These are phyloP conservation scores for Andrena flavipes DNA, from an alignment of 2,888 invertebrate genomes.

Conservation along the genomic window DNA sequence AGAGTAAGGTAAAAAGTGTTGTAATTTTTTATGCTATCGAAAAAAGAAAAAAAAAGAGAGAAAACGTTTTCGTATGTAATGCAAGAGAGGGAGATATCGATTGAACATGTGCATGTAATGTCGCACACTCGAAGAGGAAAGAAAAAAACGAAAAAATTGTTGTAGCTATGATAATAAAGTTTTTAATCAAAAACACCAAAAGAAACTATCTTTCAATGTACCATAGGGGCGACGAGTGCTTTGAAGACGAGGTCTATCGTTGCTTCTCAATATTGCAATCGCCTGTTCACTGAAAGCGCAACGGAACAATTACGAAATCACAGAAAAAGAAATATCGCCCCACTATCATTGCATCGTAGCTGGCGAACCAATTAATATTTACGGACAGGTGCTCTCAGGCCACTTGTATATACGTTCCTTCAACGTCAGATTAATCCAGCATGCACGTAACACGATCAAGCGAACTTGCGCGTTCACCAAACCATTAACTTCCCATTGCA, in stretches of 20 bases:
- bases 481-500: background rate
- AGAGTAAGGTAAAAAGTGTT: slow-evolving; percentile 30
- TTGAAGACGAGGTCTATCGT: slow-evolving; percentile 4
- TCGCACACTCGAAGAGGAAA: slow-evolving; percentile 15
- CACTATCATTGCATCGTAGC: slow-evolving; percentile 41
- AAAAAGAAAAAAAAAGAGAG: background rate
- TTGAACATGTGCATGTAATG: slow-evolving; percentile 47
- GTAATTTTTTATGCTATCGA: slow-evolving; percentile 50
- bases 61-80: slow-evolving; percentile 32
- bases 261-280: background rate
- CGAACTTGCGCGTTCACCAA: slow-evolving; percentile 9
- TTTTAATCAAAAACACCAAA: slow-evolving; percentile 45
- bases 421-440: slow-evolving; percentile 35
- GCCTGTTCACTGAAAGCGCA: background rate
- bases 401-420: slow-evolving; percentile 32
- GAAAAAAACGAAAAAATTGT: slow-evolving; percentile 29
- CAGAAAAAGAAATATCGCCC: background rate
- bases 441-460: slow-evolving; percentile 23
- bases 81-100: slow-evolving; percentile 22
- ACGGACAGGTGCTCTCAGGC: slow-evolving; percentile 37
- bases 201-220: slow-evolving; percentile 49
- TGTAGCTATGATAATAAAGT: slow-evolving; percentile 64
- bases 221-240: slow-evolving; percentile 35
- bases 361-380: slow-evolving; percentile 25
- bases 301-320: background rate